Evolutionary conservation across 1,140 invertebrate genomes (phyloP).

Genomic region (Trichonephila clavata): DNA sequence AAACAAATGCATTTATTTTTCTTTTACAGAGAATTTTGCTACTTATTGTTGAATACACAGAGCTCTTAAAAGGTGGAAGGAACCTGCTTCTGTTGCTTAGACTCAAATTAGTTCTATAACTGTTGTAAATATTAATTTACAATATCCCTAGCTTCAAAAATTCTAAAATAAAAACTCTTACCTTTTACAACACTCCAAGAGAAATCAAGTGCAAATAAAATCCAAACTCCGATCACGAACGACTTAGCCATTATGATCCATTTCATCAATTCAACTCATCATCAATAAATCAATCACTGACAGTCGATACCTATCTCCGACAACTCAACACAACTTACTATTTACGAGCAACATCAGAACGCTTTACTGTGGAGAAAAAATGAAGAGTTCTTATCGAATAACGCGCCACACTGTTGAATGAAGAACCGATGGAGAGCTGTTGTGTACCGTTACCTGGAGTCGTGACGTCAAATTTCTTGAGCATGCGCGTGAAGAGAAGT

Average conservation of each 20-base stretch:
- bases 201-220: background rate
- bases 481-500: background rate
- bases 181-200: background rate
- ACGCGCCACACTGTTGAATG: constrained; percentile 20
- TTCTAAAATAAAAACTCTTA: background rate
- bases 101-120: too few species aligned
- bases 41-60: too few species aligned
- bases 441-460: constrained; percentile 52
- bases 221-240: background rate
- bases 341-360: too few species aligned
- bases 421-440: background rate
- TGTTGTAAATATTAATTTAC: too few species aligned
- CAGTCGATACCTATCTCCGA: background rate
- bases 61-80: too few species aligned
- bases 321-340: background rate
- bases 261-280: constrained; percentile 1
- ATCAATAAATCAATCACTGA: background rate
- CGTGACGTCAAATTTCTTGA: constrained; percentile 25
- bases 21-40: too few species aligned
- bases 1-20: too few species aligned
- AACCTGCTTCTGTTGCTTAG: too few species aligned
- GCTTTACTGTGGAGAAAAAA: too few species aligned
- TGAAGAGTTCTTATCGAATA: constrained; percentile 22
- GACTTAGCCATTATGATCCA: background rate
- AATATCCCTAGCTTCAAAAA: background rate